phyloP scores from a whole-genome alignment of 2,888 invertebrate species.

The Drosophila nr. perissopoda region DNA sequence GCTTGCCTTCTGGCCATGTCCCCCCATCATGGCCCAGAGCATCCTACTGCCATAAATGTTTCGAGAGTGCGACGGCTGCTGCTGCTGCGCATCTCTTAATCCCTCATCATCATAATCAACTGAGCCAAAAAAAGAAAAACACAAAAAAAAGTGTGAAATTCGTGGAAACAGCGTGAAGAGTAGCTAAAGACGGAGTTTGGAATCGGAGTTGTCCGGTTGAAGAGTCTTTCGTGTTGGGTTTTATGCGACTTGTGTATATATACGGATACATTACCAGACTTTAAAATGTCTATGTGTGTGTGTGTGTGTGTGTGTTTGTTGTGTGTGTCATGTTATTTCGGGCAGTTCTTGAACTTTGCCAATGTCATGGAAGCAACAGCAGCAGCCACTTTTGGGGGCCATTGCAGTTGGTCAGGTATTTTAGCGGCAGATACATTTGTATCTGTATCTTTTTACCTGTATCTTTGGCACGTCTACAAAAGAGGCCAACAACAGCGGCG shows the following conservation, averaged over 20 bases:
- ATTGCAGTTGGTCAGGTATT: slow-evolving; percentile 68
- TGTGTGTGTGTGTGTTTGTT: slow-evolving; percentile 8
- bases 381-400: slow-evolving; percentile 56
- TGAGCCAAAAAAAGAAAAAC: slow-evolving; percentile 44
- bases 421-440: slow-evolving; percentile 68
- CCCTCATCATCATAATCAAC: slow-evolving; percentile 74
- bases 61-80: slow-evolving; percentile 40
- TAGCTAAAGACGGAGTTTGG: slow-evolving; percentile 15
- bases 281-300: neutral
- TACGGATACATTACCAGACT: slow-evolving; percentile 29
- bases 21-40: slow-evolving; percentile 21
- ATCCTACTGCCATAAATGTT: slow-evolving; percentile 31
- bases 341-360: slow-evolving; percentile 69
- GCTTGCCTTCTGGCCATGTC: slow-evolving; percentile 14
- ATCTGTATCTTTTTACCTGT: slow-evolving; percentile 78
- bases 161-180: slow-evolving; percentile 70
- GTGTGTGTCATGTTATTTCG: slow-evolving; percentile 38
- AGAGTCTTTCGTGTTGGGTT: slow-evolving; percentile 30
- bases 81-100: slow-evolving; percentile 63
- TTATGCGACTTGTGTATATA: slow-evolving; percentile 24
- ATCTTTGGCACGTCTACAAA: slow-evolving; percentile 74
- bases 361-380: slow-evolving; percentile 57
- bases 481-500: slow-evolving; percentile 44
- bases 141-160: slow-evolving; percentile 69
- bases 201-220: slow-evolving; percentile 8